Base-by-base conservation (phyloP, 1,140 invertebrate genomes). In the Saccostrea glomerata region DNA sequence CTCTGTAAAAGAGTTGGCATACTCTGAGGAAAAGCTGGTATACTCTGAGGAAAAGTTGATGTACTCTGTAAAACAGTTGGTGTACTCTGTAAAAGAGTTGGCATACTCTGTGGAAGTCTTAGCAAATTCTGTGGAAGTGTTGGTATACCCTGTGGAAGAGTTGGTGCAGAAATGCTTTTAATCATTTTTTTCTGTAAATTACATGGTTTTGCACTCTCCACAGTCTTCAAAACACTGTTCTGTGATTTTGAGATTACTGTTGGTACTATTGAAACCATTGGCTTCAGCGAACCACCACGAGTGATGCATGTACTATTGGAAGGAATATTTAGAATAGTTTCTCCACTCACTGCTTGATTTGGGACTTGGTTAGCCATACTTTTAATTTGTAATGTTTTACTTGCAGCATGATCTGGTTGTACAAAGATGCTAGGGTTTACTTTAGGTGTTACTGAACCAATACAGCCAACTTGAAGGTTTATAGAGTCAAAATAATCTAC, bases 401-500 rank as follows among this genome's bases (percentile, higher is more conserved):
- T 77, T 15, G 30, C 25, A 15, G 13, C 30, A 77, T 23, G 30
- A 12, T 11, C 30, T 30, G 70, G 70, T 30, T 25, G 4, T 77
- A 77, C 23, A 77, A 77, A 36, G 13, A 77, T 17, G 30, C 11
- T 77, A 13, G 70, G 15, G 30, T 77, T 25, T 30, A 30, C 30
- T 30, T 36, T 77, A 13, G 70, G 70, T 30, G 70, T 30, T 77
- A 77, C 70, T 30, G 70, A 77, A 77, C 25, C 25, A 13, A 77
- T 77, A 77, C 70, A 77, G 25, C 70, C 70, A 77, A 36, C 30
- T 36, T 36, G 30, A 36, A 77, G 23, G 15, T 25, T 12, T 7
- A 77, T 77, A 1, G 70, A 77, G 25, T 77, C 25, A 77, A 36
- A 30, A 36, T 36, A 77, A 77, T 77, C 70, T 30, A 77, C 70